These are phyloP conservation scores for Plecotus auritus DNA, from an alignment of 2,113 vertebrate genomes.

Conservation along the genomic window DNA sequence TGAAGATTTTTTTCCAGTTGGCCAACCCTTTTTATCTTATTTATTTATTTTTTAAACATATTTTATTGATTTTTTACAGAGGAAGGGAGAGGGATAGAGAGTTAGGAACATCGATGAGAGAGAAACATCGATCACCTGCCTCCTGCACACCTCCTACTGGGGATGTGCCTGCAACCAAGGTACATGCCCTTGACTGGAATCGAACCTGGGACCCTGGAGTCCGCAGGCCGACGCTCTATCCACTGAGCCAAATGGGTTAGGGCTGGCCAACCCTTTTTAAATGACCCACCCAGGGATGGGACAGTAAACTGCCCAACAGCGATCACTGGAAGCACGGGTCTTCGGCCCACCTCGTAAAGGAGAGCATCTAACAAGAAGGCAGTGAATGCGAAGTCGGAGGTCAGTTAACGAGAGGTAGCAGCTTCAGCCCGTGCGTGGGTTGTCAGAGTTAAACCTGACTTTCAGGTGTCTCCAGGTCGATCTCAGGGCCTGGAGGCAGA, in stretches of 20 bases:
- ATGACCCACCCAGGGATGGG: neutral
- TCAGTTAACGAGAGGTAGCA: neutral
- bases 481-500: neutral
- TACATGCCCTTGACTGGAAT: no score
- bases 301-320: fast-evolving
- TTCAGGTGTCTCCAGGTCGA: fast-evolving
- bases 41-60: no score
- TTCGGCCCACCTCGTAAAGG: neutral
- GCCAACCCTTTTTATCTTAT: neutral
- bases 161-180: no score
- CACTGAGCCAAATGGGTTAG: no score
- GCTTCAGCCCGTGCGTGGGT: neutral
- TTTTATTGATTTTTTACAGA: neutral
- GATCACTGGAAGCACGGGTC: neutral
- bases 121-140: no score
- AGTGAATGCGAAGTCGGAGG: no score
- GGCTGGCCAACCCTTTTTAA: neutral
- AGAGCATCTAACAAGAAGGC: neutral
- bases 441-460: fast-evolving
- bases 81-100: no score
- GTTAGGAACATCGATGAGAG: no score
- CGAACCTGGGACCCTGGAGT: no score
- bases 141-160: no score
- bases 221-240: no score
- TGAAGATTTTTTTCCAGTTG: neutral